These are phyloP conservation scores for Umimayanthus kanabou DNA, from an alignment of 92 coral and sea anemone species.

Conservation along the genomic window DNA sequence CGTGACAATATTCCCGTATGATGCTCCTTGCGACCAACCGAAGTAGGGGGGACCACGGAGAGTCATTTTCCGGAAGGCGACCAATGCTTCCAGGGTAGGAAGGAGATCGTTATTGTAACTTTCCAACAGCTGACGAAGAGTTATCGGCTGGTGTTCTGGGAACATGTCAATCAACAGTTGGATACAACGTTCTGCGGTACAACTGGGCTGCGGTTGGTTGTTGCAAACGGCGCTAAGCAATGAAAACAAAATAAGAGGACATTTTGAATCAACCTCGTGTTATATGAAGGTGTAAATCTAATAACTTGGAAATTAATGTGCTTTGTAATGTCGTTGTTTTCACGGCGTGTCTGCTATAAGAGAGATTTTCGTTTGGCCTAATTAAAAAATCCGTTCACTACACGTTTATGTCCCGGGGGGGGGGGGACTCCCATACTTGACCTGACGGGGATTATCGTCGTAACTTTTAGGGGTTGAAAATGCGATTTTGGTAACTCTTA, in stretches of 20 bases:
- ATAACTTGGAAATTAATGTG: too few species aligned
- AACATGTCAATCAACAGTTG: constrained; percentile 47
- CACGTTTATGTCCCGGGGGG: too few species aligned
- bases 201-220: constrained; percentile 1
- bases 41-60: not conserved
- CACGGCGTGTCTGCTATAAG: too few species aligned
- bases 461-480: too few species aligned
- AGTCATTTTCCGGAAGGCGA: constrained; percentile 30
- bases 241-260: not conserved
- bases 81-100: constrained; percentile 53
- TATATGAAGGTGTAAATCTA: too few species aligned
- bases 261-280: not conserved
- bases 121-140: constrained; percentile 48
- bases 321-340: too few species aligned
- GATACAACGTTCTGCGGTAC: constrained; percentile 23
- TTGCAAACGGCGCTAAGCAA: not conserved
- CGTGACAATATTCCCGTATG: not conserved
- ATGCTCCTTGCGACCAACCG: constrained; percentile 8
- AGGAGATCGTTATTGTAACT: constrained; percentile 51
- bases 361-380: too few species aligned
- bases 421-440: too few species aligned
- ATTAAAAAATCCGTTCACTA: too few species aligned
- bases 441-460: too few species aligned
- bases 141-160: constrained; percentile 45
- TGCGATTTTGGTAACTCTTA: too few species aligned